phyloP scores from a whole-genome alignment of 1,140 invertebrate genomes.

The Planococcus citri region DNA sequence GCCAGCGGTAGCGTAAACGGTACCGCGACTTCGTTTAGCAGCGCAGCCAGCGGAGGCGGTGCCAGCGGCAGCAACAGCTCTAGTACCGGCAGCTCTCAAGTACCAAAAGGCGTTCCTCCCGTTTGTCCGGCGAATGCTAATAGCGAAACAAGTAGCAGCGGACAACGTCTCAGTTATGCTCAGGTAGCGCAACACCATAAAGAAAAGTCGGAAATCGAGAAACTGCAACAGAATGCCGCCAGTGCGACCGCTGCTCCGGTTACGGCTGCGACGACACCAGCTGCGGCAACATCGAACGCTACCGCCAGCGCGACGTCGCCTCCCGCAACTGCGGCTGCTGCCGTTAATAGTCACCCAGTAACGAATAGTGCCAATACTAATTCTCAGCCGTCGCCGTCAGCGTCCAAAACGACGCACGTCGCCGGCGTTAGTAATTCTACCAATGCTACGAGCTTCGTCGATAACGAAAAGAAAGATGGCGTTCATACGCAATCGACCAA shows the following conservation, averaged over 20 bases:
- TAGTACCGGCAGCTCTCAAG: background rate
- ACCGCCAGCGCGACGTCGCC: background rate
- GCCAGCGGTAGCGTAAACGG: no score
- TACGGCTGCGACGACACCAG: background rate
- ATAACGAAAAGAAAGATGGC: slow-evolving; percentile 1
- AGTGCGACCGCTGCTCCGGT: background rate
- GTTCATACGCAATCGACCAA: background rate
- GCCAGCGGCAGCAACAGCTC: background rate
- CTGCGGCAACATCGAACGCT: no score
- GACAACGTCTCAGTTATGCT: slow-evolving; percentile 55
- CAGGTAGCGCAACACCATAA: slow-evolving; percentile 67
- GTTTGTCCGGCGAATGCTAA: slow-evolving; percentile 12
- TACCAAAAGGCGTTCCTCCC: slow-evolving; percentile 16
- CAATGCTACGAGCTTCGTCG: slow-evolving; percentile 9
- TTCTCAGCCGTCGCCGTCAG: background rate
- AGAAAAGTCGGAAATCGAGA: slow-evolving; percentile 31
- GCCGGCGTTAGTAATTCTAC: background rate
- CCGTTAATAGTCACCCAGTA: background rate
- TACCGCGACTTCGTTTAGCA: no score
- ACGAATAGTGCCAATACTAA: slow-evolving; percentile 1
- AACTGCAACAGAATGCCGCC: background rate
- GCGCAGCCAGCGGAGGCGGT: no score
- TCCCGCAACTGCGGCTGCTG: background rate
- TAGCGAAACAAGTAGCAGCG: slow-evolving; percentile 15
- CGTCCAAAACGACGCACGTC: background rate